A percentile compares a stretch with the other conserved stretches of the same genome.
Conservation (phyloP, 2,888 invertebrate genomes). For the Trypoxylon attenuatum region DNA sequence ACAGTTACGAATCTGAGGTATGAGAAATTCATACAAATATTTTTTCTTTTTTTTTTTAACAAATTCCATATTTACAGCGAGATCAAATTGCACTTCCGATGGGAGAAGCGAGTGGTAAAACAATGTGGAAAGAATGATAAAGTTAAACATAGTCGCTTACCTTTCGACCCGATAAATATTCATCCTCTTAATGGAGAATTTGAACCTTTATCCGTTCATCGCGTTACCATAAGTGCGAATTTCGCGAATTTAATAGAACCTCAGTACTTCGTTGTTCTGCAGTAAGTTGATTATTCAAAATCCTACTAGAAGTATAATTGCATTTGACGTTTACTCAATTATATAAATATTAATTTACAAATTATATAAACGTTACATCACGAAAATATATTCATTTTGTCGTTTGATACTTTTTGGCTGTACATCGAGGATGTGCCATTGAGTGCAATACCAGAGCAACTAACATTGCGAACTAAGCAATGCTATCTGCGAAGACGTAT, state of each 20-base stretch:
- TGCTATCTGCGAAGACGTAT: slow-evolving; percentile 44
- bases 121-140: not conserved
- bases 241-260: slow-evolving; percentile 52
- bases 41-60: not conserved
- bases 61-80: slow-evolving; percentile 35
- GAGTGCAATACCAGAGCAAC: slow-evolving; percentile 57
- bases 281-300: slow-evolving; percentile 49
- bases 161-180: slow-evolving; percentile 57
- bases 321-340: slow-evolving; percentile 9
- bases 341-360: no score
- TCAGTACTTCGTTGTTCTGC: slow-evolving; percentile 64
- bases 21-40: not conserved
- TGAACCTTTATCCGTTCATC: slow-evolving; percentile 56
- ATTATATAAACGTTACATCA: no score
- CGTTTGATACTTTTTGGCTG: no score
- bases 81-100: slow-evolving; percentile 58
- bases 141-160: slow-evolving; percentile 43
- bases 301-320: not conserved
- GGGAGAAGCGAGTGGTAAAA: slow-evolving; percentile 55
- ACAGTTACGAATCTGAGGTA: slow-evolving; percentile 53
- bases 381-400: no score
- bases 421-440: slow-evolving; percentile 70
- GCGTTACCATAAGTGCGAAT: slow-evolving; percentile 62
- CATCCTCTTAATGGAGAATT: slow-evolving; percentile 58
- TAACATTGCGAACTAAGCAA: slow-evolving; percentile 40